phyloP scores from a whole-genome alignment of 1,140 invertebrate genomes.

The Drosophila lacertosa region DNA sequence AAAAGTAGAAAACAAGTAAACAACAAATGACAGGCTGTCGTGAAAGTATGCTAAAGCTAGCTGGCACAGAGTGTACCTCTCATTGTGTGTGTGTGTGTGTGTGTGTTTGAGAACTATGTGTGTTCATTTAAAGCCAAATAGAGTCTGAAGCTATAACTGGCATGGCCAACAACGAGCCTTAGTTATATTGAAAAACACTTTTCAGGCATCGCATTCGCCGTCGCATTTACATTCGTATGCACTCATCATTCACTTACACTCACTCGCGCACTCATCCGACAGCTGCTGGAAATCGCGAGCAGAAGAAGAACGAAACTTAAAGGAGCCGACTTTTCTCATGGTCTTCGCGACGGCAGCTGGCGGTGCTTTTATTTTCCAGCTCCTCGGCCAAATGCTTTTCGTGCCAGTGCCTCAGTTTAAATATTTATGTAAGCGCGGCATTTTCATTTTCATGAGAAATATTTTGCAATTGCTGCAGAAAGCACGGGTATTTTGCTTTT shows the following conservation, averaged over 20 bases:
- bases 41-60: conserved; percentile 35
- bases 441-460: conserved; percentile 68
- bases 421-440: conserved; percentile 68
- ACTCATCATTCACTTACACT: conserved; percentile 39
- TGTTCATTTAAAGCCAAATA: conserved; percentile 3
- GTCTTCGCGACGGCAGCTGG: conserved; percentile 47
- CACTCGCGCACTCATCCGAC: conserved; percentile 13
- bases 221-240: conserved; percentile 17
- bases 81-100: not conserved
- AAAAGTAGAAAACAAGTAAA: conserved; percentile 49
- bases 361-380: conserved; percentile 62
- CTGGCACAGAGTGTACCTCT: not conserved
- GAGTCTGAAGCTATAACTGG: conserved; percentile 21
- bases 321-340: conserved; percentile 18
- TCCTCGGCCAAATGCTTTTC: conserved; percentile 48
- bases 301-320: conserved; percentile 12
- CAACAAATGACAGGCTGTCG: conserved; percentile 54
- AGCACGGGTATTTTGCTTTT: conserved; percentile 50
- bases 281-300: conserved; percentile 21
- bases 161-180: conserved; percentile 37
- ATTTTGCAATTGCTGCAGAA: conserved; percentile 56
- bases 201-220: too few species aligned
- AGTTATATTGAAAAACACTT: conserved; percentile 62
- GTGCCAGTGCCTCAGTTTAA: conserved; percentile 65
- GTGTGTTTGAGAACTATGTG: not conserved